phyloP scores from a whole-genome alignment of 2,888 invertebrate species.

The Nasonovia ribisnigri region DNA sequence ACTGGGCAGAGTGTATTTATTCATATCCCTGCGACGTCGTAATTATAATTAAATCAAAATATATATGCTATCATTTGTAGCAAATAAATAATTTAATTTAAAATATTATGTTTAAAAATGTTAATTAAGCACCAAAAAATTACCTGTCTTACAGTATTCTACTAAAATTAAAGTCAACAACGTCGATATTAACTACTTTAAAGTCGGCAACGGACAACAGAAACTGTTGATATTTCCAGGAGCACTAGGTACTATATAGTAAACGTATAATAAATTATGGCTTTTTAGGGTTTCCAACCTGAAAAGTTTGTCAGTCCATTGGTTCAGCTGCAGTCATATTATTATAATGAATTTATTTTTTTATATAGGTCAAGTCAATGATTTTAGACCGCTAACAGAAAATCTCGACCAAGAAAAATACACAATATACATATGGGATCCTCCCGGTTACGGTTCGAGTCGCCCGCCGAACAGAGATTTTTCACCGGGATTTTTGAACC shows the following conservation, averaged over 20 bases:
- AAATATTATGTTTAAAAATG: no score
- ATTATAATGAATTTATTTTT: constrained; percentile 17
- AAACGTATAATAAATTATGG: neutral
- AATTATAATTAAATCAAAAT: neutral
- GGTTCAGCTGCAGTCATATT: neutral
- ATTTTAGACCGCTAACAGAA: constrained; percentile 83
- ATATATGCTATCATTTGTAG: neutral
- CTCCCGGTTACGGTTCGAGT: constrained; percentile 88
- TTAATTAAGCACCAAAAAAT: neutral
- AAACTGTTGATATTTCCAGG: constrained; percentile 83
- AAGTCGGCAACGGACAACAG: constrained; percentile 75
- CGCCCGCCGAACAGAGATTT: constrained; percentile 83
- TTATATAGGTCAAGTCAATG: constrained; percentile 79
- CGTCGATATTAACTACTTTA: constrained; percentile 75
- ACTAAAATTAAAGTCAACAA: constrained; percentile 74
- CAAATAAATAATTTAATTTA: neutral
- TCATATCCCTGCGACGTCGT: neutral
- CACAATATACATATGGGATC: constrained; percentile 83
- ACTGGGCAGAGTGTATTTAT: neutral
- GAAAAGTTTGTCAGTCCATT: neutral
- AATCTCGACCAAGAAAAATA: constrained; percentile 76
- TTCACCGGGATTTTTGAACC: constrained; percentile 78
- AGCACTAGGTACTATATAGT: constrained; percentile 75
- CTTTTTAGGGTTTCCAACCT: neutral
- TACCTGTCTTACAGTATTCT: neutral